phyloP scores from a whole-genome alignment of 2,888 invertebrate genomes.

The Apamea monoglypha region DNA sequence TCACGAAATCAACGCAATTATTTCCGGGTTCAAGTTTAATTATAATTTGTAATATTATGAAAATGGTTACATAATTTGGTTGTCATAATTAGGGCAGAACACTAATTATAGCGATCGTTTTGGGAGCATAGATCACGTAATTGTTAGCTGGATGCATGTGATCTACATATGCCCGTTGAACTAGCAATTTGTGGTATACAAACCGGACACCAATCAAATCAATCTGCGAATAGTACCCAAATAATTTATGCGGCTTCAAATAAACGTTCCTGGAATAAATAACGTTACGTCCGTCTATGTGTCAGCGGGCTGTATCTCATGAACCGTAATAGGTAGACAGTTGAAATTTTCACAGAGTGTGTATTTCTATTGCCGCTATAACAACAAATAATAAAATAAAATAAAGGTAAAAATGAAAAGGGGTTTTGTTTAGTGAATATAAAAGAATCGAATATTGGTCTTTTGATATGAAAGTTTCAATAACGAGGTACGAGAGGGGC shows the following conservation, averaged over 20 bases:
- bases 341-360: neutral
- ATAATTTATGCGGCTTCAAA: neutral
- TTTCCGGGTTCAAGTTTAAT: constrained; percentile 34
- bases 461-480: neutral
- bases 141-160: constrained; percentile 25
- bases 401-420: too few species aligned
- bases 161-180: constrained; percentile 23
- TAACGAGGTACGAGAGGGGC: too few species aligned
- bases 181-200: constrained; percentile 31
- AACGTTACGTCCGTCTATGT: neutral
- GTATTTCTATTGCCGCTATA: neutral
- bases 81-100: constrained; percentile 31
- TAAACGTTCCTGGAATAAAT: neutral
- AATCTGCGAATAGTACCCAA: constrained; percentile 7
- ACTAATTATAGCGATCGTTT: constrained; percentile 38
- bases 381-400: too few species aligned
- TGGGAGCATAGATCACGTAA: constrained; percentile 18
- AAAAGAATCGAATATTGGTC: too few species aligned
- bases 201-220: constrained; percentile 13
- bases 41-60: constrained; percentile 37
- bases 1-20: constrained; percentile 42
- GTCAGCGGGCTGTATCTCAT: neutral
- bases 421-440: too few species aligned
- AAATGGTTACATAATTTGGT: constrained; percentile 26
- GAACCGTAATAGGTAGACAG: neutral